Evolutionary conservation across 2,113 vertebrate genomes (phyloP).

Genomic region (Gallinago paraguaiae): DNA sequence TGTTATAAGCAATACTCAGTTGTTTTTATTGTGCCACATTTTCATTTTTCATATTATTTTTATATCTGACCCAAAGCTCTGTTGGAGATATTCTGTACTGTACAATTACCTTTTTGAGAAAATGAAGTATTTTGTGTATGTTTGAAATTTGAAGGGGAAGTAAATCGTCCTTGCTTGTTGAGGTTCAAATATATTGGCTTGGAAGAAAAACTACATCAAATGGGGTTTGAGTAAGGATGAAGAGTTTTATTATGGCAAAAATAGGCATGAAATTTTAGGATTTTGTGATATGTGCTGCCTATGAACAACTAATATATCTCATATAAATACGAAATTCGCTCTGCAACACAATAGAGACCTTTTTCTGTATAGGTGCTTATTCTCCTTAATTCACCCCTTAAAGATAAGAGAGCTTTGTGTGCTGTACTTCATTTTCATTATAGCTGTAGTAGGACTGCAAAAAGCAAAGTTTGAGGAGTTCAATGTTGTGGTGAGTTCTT

Average conservation of each 20-base stretch:
- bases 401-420: not conserved
- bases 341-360: not conserved
- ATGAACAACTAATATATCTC: not conserved
- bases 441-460: not conserved
- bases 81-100: not conserved
- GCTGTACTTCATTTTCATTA: not conserved
- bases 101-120: not conserved
- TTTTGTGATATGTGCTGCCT: not conserved
- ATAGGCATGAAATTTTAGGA: not conserved
- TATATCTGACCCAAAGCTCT: not conserved
- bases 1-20: not conserved
- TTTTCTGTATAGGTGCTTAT: not conserved
- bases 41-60: not conserved
- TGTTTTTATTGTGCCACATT: not conserved
- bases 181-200: not conserved
- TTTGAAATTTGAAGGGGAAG: not conserved
- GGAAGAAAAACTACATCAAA: not conserved
- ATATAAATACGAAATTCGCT: not conserved
- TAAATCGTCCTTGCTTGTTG: not conserved
- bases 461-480: not conserved
- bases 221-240: not conserved
- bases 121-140: not conserved
- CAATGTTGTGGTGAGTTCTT: not conserved
- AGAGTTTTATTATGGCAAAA: not conserved
- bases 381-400: not conserved